Base-by-base conservation (phyloP, 2,888 invertebrate genomes). In the Parnassius mnemosyne region DNA sequence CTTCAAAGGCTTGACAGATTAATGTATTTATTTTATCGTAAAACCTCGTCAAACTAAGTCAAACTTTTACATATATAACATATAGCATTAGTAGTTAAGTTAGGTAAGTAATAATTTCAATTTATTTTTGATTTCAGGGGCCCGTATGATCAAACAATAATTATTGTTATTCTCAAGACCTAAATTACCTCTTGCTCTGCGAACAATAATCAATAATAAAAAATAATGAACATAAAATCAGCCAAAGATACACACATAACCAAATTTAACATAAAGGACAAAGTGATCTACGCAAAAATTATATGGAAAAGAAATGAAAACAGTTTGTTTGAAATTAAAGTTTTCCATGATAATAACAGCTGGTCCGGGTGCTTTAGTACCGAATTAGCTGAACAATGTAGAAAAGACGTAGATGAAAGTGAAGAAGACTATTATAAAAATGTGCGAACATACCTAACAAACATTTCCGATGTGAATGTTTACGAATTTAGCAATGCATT, bases 361-460 rank as follows among this genome's bases (percentile, higher is more conserved):
- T 87, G 88, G 88, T 74, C 79, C 0, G 90, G 90, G 0, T 69
- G 64, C 42, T 87, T 76, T 68, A 74, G 83, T 2, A 70, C 71
- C 7, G 79, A 81, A 57, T 74, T 69, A 10, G 80, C 83, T 0
- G 69, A 75, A 61, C 65, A 71, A 56, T 79, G 76, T 58, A 70
- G 73, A 56, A 69, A 77, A 25, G 66, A 70, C 2, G 68, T 76
- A 12, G 73, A 77, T 11, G 84, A 85, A 66, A 71, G 64, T 13
- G 71, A 73, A 65, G 71, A 77, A 10, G 71, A 77, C 11, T 91
- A 88, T 69, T 67, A 63, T 34, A 65, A 57, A 5, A 79, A 80
- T 65, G 72, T 83, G 1, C 76, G 70, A 56, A 67, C 66, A 44
- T 76, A 72, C 3, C 65, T 89, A 1, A 67, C 66, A 12, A 70